Evolutionary conservation across 2,113 vertebrate genomes (phyloP), one percentile per base, ranked within the genome.

Genomic region (Gymnarchus niloticus): DNA sequence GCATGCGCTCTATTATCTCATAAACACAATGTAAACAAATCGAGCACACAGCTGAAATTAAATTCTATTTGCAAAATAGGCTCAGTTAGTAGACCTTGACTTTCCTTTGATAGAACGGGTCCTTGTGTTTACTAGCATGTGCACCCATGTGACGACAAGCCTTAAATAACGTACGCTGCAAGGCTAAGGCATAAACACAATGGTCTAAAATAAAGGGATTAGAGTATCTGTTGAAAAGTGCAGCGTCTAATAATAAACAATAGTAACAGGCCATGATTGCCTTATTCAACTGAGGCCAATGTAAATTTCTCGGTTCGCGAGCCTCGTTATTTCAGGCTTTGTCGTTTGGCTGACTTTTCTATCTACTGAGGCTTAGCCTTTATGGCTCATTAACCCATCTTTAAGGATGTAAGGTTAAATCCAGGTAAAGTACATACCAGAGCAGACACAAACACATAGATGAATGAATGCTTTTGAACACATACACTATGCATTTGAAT

Each of bases 391-490:
- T 54, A 82, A n/a, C 46, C 17, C 21, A 51, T 48, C 46, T 46
- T 51, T 81, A 25, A 73, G 41, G 65, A 73, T 25, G 44, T 48
- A 44, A 49, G 77, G 44, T 81, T 25, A 81, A 48, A 81, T 25
- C 23, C n/a, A 44, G 77, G 77, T 49, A 81, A 81, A 81, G 65
- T 73, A 73, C 65, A 73, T 41, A 73, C 4, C 14, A 6, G 33
- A 73, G 28, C 65, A 73, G 65, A 73, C 65, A 73, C 33, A 73
- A 73, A 73, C 65, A 73, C 65, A 73, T 73, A 73, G 65, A 28
- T 37, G 33, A 37, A 19, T 73, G 33, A 73, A 19, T 73, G 28
- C 65, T 73, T 6, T 41, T 73, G 65, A 73, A 19, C 41, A 73
- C n/a, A n/a, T n/a, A n/a, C n/a, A n/a, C n/a, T n/a, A n/a, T n/a